Base-by-base conservation (phyloP, 2,888 invertebrate genomes). In the Leptinotarsa juncta region DNA sequence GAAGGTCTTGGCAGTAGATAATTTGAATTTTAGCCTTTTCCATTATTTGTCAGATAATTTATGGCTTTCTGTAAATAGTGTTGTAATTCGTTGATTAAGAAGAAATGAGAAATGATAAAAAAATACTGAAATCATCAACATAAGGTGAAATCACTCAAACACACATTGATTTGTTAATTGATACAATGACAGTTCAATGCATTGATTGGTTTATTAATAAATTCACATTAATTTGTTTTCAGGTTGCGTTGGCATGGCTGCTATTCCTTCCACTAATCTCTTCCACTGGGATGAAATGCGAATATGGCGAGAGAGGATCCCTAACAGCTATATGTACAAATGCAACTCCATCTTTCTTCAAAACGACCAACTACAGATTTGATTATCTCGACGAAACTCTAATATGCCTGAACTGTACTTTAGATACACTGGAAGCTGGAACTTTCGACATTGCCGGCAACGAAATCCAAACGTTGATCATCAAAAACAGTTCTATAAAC, bases 321-420 rank as follows among this genome's bases (percentile, higher is more conserved):
- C 79, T 87, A 12, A 87, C 86, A 12, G 85, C 87, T 4, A 84
- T 84, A 5, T 87, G 87, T 70, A 79, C 80, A 16, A 85, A 87
- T 70, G 87, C 86, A 5, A 84, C 83, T 0, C 68, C 86, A 1
- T 65, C 49, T 14, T 86, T 79, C 79, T 87, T 87, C 79, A 84
- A 83, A 55, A 66, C 77, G 20, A 85, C 87, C 7, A 78, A 80
- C 32, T 87, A 87, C 77, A 77, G 85, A 74, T 87, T 87, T 73
- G 87, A 87, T 76, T 86, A 86, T 70, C 79, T 87, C 60, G 87
- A 87, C 78, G 87, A 87, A 81, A 87, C 87, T 1, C 78, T 87
- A 2, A 77, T 82, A 48, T 87, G 87, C 73, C 18, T 83, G 1
- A 84, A 84, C 53, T 87, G 87, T 76, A 81, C 77, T 18, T 77